phyloP scores from a whole-genome alignment of 2,888 invertebrate genomes.

The Drosophila robusta region DNA sequence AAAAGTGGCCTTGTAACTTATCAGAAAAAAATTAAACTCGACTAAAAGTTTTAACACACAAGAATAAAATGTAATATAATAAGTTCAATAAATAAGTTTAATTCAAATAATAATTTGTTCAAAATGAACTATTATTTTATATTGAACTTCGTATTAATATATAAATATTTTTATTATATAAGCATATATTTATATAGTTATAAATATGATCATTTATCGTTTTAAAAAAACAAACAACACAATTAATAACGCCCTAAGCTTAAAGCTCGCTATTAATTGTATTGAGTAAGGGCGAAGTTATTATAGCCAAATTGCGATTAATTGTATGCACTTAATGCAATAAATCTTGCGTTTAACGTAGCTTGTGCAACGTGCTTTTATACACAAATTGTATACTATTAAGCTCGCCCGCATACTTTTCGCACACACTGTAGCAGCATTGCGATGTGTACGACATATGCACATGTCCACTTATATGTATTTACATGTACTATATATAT shows the following conservation, averaged over 20 bases:
- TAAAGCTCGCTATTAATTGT: constrained; percentile 2
- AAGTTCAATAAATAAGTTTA: too few species aligned
- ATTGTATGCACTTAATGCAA: constrained; percentile 3
- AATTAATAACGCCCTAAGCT: constrained; percentile 7
- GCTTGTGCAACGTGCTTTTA: background rate
- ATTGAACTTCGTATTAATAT: too few species aligned
- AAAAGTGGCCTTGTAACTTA: background rate
- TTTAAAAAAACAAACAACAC: background rate
- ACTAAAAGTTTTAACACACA: background rate
- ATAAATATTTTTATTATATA: too few species aligned
- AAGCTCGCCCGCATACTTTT: constrained; percentile 25
- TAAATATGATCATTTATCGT: too few species aligned
- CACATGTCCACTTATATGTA: constrained; percentile 10
- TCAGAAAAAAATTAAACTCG: background rate
- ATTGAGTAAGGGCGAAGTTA: background rate
- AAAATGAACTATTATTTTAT: too few species aligned
- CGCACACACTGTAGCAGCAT: constrained; percentile 25
- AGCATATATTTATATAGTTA: too few species aligned
- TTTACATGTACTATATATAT: background rate
- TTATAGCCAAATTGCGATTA: constrained; percentile 4
- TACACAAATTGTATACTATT: background rate
- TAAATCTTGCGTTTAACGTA: background rate
- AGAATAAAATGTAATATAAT: too few species aligned
- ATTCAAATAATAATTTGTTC: too few species aligned
- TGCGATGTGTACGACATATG: background rate